Evolutionary conservation across 2,113 vertebrate species (phyloP).

Genomic region (Pungitius pungitius): DNA sequence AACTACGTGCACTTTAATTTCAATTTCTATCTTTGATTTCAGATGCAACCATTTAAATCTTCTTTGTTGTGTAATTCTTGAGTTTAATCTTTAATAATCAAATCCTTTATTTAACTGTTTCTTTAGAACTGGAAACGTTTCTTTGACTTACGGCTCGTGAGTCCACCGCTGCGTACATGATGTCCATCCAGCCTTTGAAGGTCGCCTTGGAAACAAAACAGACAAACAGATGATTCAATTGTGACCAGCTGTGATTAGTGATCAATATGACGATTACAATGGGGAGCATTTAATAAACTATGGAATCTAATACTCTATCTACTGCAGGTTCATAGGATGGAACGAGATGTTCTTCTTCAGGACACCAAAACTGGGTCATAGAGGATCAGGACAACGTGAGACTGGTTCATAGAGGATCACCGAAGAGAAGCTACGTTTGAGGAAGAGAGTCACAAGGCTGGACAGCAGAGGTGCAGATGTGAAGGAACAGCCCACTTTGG

Average conservation of each 20-base stretch:
- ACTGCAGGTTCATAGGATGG: neutral
- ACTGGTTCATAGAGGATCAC: neutral
- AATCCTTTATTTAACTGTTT: neutral
- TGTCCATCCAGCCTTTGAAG: conserved; percentile 99
- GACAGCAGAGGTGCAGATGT: conserved; percentile 7
- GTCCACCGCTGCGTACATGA: conserved; percentile 98
- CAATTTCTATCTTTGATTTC: neutral
- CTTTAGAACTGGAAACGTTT: neutral
- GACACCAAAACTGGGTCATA: neutral
- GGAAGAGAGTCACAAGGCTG: neutral
- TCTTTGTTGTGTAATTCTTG: neutral
- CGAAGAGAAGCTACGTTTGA: too few species aligned
- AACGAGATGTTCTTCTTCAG: neutral
- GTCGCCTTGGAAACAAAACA: conserved; percentile 84
- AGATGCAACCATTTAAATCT: neutral
- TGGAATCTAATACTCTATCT: too few species aligned
- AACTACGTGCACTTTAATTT: too few species aligned
- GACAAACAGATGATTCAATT: neutral
- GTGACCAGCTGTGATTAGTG: neutral
- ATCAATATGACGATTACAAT: neutral
- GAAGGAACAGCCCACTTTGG: conserved; percentile 1
- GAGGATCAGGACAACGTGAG: neutral
- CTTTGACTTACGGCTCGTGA: conserved; percentile 86
- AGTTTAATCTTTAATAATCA: neutral
- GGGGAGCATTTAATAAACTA: neutral